Base-by-base conservation (phyloP, 2,888 invertebrate genomes). In the Apodemia duryi region DNA sequence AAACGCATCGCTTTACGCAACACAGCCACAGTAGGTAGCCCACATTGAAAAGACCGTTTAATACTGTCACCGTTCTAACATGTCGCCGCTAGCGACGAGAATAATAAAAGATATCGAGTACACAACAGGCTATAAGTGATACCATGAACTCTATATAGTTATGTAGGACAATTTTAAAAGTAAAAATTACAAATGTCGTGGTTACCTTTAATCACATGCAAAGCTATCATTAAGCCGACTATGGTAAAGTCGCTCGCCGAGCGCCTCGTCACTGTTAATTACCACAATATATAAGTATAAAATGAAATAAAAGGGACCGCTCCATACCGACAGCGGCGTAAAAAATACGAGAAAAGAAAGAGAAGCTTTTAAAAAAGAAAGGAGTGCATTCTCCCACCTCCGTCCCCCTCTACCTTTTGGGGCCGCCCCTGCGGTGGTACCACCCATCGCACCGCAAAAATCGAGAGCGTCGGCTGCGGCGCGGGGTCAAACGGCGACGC, bases 361-460 rank as follows among this genome's bases (percentile, higher is more conserved):
- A 91, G 91, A 91, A 88, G 88, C 90, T 89, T 75, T 90, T 86
- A 87, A 90, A 91, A 91, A 91, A 88, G 88, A 88, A 89, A 90
- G 87, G 91, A 90, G 88, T 90, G 89, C 87, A 88, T 86, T 86
- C 88, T 88, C 91, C 91, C 89, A 86, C 90, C 86, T 83, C 83
- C 74, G 79, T 74, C 82, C 75, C 88, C 85, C 86, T 89, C 87
- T 82, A 81, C 81, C 81, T 57, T 57, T 32, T 79, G 85, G 83
- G 88, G 88, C 89, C 88, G 86, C 88, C 87, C 92, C 88, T 88
- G 82, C 85, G 85, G 86, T 86, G 92, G 93, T 87, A 88, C 93
- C 93, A 93, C 93, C 93, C 93, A 93, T 92, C 88, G 93, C 90
- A 91, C 86, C 92, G 93, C 93, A 93, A 94, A 94, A 93, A 93